Percentiles rank a stretch among this genome's conserved stretches.
These are phyloP conservation scores for Heliconius congener DNA, from an alignment of 1,140 invertebrate species.

Conservation along the genomic window DNA sequence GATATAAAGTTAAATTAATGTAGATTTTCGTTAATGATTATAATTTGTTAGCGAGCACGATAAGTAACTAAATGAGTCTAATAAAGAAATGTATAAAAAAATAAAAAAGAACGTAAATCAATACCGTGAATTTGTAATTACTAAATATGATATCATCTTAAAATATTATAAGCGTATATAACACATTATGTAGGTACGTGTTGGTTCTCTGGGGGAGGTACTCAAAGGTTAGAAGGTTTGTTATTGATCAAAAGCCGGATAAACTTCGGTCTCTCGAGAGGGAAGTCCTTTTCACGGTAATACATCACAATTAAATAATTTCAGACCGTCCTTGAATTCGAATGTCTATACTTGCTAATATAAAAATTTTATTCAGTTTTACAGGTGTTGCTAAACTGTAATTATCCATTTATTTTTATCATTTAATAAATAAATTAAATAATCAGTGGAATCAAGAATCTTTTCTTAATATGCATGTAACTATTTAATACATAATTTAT, in stretches of 20 bases:
- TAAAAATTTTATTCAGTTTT: neutral
- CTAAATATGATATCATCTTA: neutral
- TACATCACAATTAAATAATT: slow-evolving; percentile 31
- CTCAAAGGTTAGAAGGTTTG: slow-evolving; percentile 6
- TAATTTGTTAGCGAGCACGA: too few relatives aligned
- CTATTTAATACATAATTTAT: neutral
- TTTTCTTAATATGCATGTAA: neutral
- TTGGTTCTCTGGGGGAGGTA: neutral
- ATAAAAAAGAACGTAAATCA: too few relatives aligned
- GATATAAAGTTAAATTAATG: too few relatives aligned
- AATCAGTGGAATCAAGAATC: too few relatives aligned
- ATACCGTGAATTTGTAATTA: too few relatives aligned
- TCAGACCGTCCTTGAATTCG: neutral
- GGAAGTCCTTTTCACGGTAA: slow-evolving; percentile 28
- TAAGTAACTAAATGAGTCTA: neutral
- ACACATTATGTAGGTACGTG: neutral
- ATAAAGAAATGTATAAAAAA: neutral
- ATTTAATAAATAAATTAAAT: too few relatives aligned
- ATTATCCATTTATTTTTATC: too few relatives aligned
- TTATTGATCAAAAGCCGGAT: slow-evolving; percentile 13
- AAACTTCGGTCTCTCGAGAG: slow-evolving; percentile 15
- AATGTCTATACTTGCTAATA: neutral
- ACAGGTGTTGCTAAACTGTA: neutral
- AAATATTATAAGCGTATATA: slow-evolving; percentile 5
- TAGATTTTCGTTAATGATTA: too few relatives aligned